Conservation (phyloP, 2,113 vertebrate species). For the Pycnonotus jocosus region DNA sequence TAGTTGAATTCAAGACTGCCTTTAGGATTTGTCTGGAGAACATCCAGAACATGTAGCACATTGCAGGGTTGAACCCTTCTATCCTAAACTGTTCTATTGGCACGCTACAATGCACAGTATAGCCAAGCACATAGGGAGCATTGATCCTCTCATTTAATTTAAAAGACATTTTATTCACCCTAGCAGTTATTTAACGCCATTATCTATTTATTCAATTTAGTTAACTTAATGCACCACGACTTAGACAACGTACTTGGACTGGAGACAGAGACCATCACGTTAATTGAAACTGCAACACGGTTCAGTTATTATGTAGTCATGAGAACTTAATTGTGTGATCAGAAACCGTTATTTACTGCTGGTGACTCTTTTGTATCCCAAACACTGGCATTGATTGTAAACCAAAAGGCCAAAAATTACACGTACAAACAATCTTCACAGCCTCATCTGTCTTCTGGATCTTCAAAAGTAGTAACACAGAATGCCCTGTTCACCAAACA, state of each 20-base stretch:
- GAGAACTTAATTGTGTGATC: slow-evolving; percentile 12
- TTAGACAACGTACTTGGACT: not conserved
- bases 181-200: not conserved
- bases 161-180: not conserved
- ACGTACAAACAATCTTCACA: not conserved
- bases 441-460: not conserved
- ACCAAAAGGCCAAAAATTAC: not conserved
- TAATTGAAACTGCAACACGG: not conserved
- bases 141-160: not conserved
- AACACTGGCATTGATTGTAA: not conserved
- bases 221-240: not conserved
- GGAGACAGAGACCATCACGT: not conserved
- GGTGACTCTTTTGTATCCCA: not conserved
- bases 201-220: not conserved
- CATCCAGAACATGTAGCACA: not conserved
- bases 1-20: not conserved
- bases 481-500: not conserved
- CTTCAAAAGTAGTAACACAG: not conserved
- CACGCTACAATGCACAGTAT: not conserved
- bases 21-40: not conserved
- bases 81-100: not conserved
- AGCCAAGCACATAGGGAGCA: not conserved
- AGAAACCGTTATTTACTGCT: not conserved
- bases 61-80: not conserved
- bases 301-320: not conserved